phyloP scores from a whole-genome alignment of 2,113 vertebrate genomes.

The Gymnorhina tibicen region DNA sequence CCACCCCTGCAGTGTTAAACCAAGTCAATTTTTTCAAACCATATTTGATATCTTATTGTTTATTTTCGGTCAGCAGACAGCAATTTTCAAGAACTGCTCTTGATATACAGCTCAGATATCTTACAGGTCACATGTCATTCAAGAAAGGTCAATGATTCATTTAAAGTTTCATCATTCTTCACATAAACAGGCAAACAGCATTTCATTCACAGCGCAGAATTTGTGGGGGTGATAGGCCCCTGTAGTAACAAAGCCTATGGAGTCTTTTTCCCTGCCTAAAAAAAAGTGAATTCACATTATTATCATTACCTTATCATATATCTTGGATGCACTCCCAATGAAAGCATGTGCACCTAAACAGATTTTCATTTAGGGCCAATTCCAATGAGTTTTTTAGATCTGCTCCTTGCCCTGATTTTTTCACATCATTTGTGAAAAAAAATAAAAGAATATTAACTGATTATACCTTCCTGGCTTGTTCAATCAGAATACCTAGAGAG shows the following conservation, averaged over 20 bases:
- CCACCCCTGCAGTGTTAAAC: constrained; percentile 72
- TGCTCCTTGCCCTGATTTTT: neutral
- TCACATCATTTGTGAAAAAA: neutral
- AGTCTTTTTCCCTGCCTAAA: constrained; percentile 47
- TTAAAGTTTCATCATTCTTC: constrained; percentile 85
- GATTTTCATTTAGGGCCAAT: constrained; percentile 57
- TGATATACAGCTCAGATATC: constrained; percentile 79
- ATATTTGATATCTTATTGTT: constrained; percentile 88
- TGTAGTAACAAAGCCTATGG: constrained; percentile 20
- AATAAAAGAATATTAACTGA: neutral
- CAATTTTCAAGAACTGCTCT: constrained; percentile 83
- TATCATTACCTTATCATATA: constrained; percentile 37
- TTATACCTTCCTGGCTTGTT: neutral
- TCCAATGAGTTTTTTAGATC: constrained; percentile 18
- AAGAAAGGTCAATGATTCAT: constrained; percentile 86
- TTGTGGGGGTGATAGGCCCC: constrained; percentile 27
- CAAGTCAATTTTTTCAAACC: constrained; percentile 85
- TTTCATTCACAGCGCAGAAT: constrained; percentile 67
- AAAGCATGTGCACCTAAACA: constrained; percentile 38
- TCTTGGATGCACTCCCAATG: neutral
- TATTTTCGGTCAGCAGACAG: constrained; percentile 85
- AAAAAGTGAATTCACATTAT: constrained; percentile 52
- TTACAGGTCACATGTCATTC: constrained; percentile 87
- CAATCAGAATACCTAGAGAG: neutral
- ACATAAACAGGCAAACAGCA: constrained; percentile 76